Base-by-base conservation (phyloP, 2,888 invertebrate species). In the Diarsia dahlii region DNA sequence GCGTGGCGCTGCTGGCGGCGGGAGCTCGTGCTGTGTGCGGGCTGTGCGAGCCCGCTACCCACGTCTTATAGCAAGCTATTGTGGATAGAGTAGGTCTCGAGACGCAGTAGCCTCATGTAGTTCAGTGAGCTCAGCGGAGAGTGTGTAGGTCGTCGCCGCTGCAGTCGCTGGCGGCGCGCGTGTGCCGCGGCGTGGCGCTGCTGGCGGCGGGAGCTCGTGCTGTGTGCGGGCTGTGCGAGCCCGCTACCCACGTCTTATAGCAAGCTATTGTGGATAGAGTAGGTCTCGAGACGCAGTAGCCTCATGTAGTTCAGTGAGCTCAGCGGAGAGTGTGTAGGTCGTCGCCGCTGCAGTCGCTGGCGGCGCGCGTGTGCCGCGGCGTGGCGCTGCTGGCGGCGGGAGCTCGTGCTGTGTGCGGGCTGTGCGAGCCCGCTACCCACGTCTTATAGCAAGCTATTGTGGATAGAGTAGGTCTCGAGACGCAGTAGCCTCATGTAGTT, bases 121-220 rank as follows among this genome's bases (percentile, higher is more conserved):
- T 56, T 50, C 71, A 71, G 71, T 71, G 71, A 71, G 50, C 39
- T n/a, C 39, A 23, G 71, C 71, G 71, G 39, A 23, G 18, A n/a
- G 71, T 72, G 28, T 48, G 82, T 66, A 80, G 82, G 67, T 58
- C 52, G 10, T 10, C 46, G 70, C 60, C 63, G 71, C 28, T n/a
- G 81, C 74, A 67, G 76, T 74, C 62, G 73, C 78, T 74, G 77
- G 73, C 80, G 77, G 77, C 10, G 67, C 45, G 69, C 79, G 81
- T 69, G 83, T 84, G 73, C 18, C 73, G 73, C 20, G 73, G 75
- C 18, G 75, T 28, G 52, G 28, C 48, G 18, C 52, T 74, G 76
- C 60, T 76, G 71, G 71, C 82, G 69, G 80, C 10, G 50, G 54
- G 68, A 79, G 82, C 70, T 83, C 74, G 82, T 79, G 34, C 34